A percentile compares a stretch with the other conserved stretches of the same genome.
Evolutionary conservation across 2,113 vertebrate genomes (phyloP).

Genomic region (Taurulus bubalis): DNA sequence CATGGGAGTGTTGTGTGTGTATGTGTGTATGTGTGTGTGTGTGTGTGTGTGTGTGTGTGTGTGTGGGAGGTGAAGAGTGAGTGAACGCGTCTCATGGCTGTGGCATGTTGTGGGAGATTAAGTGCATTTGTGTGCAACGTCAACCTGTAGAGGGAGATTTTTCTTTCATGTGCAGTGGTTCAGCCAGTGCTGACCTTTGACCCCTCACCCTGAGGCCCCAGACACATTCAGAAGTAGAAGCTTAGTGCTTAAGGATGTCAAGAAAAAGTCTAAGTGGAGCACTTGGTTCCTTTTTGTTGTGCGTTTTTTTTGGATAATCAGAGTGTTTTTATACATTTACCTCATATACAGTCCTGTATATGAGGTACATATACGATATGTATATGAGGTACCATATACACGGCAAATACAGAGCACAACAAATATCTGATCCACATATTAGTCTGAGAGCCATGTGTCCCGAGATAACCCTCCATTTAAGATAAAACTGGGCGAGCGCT

Average conservation of each 20-base stretch:
- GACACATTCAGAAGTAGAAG: conserved; percentile 12
- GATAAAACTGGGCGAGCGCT: background rate
- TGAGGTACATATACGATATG: background rate
- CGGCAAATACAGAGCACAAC: background rate
- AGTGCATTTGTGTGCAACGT: conserved; percentile 33
- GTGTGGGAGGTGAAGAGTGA: conserved; percentile 27
- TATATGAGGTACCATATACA: background rate
- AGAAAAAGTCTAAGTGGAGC: no score
- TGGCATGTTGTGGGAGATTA: conserved; percentile 32
- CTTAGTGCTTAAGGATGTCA: no score
- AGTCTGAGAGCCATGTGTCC: conserved; percentile 3
- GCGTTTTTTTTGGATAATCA: background rate
- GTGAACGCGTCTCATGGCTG: conserved; percentile 19
- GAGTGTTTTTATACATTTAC: background rate
- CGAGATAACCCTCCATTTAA: background rate
- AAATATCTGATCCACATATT: conserved; percentile 2
- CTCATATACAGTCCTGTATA: no score
- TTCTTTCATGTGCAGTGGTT: conserved; percentile 33
- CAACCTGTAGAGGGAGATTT: conserved; percentile 37
- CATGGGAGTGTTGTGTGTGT: background rate
- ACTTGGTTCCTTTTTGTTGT: background rate
- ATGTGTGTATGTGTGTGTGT: conserved; percentile 1
- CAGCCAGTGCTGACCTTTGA: conserved; percentile 41
- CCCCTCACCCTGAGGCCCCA: conserved; percentile 39
- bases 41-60: background rate